Conservation (phyloP, 2,888 invertebrate species). For the Prionchulus punctatus region DNA sequence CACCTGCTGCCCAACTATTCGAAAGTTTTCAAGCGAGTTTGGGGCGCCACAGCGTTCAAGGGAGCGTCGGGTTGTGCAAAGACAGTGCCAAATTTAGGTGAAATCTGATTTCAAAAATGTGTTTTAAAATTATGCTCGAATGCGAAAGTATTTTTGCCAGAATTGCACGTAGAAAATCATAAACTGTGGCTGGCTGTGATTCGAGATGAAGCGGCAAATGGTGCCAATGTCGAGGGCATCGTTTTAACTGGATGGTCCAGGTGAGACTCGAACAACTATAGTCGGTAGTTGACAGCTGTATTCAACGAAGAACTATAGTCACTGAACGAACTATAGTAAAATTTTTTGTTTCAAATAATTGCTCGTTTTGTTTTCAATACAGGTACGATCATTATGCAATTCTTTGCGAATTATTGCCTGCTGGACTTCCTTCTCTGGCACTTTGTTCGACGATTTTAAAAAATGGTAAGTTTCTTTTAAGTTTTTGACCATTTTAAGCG, state of each 20-base stretch:
- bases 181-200: slow-evolving; percentile 12
- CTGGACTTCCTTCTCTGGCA: slow-evolving; percentile 32
- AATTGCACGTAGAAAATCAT: slow-evolving; percentile 8
- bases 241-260: slow-evolving; percentile 11
- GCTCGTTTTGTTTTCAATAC: not conserved
- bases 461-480: no score
- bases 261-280: not conserved
- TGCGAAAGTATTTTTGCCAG: no score
- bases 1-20: not conserved
- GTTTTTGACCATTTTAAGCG: no score
- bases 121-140: no score
- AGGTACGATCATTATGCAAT: slow-evolving; percentile 36
- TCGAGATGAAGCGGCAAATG: not conserved
- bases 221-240: not conserved
- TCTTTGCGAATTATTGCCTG: slow-evolving; percentile 35
- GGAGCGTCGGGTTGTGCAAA: slow-evolving; percentile 9
- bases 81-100: slow-evolving; percentile 5
- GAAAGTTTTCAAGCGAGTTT: not conserved
- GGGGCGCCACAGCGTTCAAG: slow-evolving; percentile 11
- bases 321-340: no score
- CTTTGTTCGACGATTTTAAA: slow-evolving; percentile 6
- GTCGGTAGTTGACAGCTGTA: not conserved
- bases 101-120: no score
- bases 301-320: no score
- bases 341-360: no score